Base-by-base conservation (phyloP, 2,113 vertebrate genomes). In the Spea bombifrons region DNA sequence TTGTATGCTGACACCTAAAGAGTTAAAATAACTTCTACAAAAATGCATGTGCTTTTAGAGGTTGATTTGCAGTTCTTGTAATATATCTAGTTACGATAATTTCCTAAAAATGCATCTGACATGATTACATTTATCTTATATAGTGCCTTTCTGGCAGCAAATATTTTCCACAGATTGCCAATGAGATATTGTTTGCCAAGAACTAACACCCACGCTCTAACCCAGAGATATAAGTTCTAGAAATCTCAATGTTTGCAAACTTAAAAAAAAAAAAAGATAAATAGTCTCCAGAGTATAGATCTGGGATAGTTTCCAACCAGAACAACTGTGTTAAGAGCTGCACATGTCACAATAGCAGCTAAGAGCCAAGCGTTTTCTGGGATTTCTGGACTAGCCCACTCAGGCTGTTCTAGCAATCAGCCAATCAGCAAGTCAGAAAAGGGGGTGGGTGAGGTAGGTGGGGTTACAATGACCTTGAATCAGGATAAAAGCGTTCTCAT, bases 381-480 rank as follows among this genome's bases (percentile, higher is more conserved):
- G 43, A 43, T 57, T 73, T 17, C 71, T 44, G 16, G 52, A 68
- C 78, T 16, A 68, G 78, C 71, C 78, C 64, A 57, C 71, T 74
- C 75, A 70, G 48, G 71, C 77, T 43, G 71, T 6, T 30, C 15
- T 9, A 50, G 43, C 52, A 5, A 4, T 3, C 63, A 68, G 13
- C 78, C 78, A 80, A 80, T 80, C 78, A 80, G 12, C 5, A 5
- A 10, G 45, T 43, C 65, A 48, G 53, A 49, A 74, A 73, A 80
- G 71, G 78, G 71, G 78, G 78, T 80, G 78, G 73, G 78, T 50
- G 71, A 71, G 52, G 45, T 53, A 47, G 78, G 78, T 68, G 78
- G 78, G 74, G 78, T 73, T 53, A 68, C 15, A 80, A 63, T 80
- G 78, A 80, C 78, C 78, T 80, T 80, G 50, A 43, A 47, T 67